Base-by-base conservation (phyloP, 2,888 invertebrate species). In the Myopa testacea region DNA sequence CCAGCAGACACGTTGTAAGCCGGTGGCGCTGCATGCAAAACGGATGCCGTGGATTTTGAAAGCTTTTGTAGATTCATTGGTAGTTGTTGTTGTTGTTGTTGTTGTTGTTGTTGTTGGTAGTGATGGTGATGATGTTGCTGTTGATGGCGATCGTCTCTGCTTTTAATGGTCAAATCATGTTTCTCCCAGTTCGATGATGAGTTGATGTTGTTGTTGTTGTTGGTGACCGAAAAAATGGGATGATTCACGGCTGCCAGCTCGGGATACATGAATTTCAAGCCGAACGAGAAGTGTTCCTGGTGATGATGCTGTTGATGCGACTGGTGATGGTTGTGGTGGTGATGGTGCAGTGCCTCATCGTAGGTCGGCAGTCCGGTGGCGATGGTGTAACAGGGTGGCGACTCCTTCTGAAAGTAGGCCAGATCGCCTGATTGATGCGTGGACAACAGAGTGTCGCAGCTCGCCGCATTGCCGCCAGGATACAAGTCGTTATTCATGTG, bases 331-430 rank as follows among this genome's bases (percentile, higher is more conserved):
- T 3, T 8, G 45, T 45, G 45, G 45, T 45, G 45, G 1, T 86
- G 85, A 86, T 92, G 92, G 85, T 91, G 91, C 83, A 92, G 85
- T 16, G 93, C 93, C 86, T 93, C 92, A 79, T 92, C 92, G 87
- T 93, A 93, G 80, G 91, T 92, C 58, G 93, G 93, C 78, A 93
- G 85, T 12, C 93, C 93, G 45, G 93, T 92, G 82, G 92, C 93
- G 80, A 92, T 90, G 65, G 92, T 92, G 85, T 93, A 93, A 83
- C 92, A 92, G 60, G 93, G 93, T 79, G 93, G 89, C 65, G 91
- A 91, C 84, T 92, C 92, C 84, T 88, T 87, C 86, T 89, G 88
- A 82, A 87, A 87, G 83, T 88, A 88, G 50, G 85, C 84, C 26
- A 85, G 85, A 79, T 88, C 88, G 19, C 81, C 81, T 52, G 76